phyloP scores from a whole-genome alignment of 2,888 invertebrate species.

The Orgyia antiqua region DNA sequence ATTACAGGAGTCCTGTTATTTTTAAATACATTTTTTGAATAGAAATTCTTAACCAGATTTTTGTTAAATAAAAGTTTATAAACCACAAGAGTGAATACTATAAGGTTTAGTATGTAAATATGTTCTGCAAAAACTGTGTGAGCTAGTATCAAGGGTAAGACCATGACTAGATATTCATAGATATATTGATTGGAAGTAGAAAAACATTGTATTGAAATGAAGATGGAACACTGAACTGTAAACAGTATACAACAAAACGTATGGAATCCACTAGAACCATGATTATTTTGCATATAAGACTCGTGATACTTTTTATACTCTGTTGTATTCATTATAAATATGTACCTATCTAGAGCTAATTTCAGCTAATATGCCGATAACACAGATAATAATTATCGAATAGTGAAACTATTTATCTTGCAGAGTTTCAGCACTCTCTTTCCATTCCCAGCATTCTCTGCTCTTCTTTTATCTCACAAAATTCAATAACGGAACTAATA shows the following conservation, averaged over 20 bases:
- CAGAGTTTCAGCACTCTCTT: too few species aligned
- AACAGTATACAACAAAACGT: conserved; percentile 63
- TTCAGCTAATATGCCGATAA: too few species aligned
- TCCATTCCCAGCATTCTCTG: too few species aligned
- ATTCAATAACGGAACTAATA: too few species aligned
- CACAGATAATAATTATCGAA: too few species aligned
- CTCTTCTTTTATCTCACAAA: too few species aligned
- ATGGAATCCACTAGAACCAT: conserved; percentile 73
- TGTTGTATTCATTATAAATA: conserved; percentile 37
- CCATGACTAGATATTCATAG: conserved; percentile 76
- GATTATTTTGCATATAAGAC: conserved; percentile 72
- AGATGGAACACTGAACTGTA: conserved; percentile 52
- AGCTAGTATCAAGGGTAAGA: conserved; percentile 74
- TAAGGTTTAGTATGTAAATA: conserved; percentile 45
- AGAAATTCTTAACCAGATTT: conserved; percentile 18
- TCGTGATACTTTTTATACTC: conserved; percentile 72
- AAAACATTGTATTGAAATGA: conserved; percentile 34
- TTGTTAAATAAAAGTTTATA: conserved; percentile 25
- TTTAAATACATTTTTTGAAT: conserved; percentile 27
- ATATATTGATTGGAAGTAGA: conserved; percentile 39
- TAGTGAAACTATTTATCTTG: too few species aligned
- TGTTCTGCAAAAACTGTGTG: conserved; percentile 72
- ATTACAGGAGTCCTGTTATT: conserved; percentile 60
- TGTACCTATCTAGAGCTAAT: too few species aligned
- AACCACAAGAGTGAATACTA: conserved; percentile 34